Base-by-base conservation (phyloP, 2,888 invertebrate genomes). In the Tetramorium bicarinatum region DNA sequence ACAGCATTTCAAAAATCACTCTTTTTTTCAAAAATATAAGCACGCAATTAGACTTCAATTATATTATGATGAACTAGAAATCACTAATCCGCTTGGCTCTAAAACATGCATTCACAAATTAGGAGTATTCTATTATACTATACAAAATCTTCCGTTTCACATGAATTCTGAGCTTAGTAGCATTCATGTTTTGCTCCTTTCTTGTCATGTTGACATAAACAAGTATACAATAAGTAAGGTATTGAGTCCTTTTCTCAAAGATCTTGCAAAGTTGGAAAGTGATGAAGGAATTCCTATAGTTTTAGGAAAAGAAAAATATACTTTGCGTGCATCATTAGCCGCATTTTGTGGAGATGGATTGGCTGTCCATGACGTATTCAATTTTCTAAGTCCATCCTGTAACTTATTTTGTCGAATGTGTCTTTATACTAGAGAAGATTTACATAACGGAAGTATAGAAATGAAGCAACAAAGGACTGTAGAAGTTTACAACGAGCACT, bases 361-460 rank as follows among this genome's bases (percentile, higher is more conserved):
- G 21, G 61, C 47, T 61, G 61, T 61, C 8, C 34, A 83, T 41
- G 79, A 79, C 34, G 62, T 79, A 6, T 79, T 29, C 25, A 79
- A 83, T 79, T 44, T 85, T 15, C 49, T 85, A 0, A 29, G 82
- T 18, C 82, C 85, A 47, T 72, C 81, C 9, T 29, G 66, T 9
- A 85, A 86, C 54, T 56, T 67, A 25, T 82, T 86, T 34, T 86
- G 86, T 62, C 82, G 82, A 49, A 21, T 79, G 44, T 86, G 76
- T 54, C 25, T 86, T 41, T 75, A 84, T 38, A 52, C 69, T 18
- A 54, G 82, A 49, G 18, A 79, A 49, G 54, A 86, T 41, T 61
- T 86, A 52, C 82, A 62, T 61, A 25, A 52, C 21, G 52, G 52
- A 6, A n/a, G 11, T 13, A 25, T 25, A 41, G n/a, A 38, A 64